Evolutionary conservation across 2,888 invertebrate species (phyloP), one percentile per base, ranked within the genome.

Genomic region (Lasioglossum leucozonium): DNA sequence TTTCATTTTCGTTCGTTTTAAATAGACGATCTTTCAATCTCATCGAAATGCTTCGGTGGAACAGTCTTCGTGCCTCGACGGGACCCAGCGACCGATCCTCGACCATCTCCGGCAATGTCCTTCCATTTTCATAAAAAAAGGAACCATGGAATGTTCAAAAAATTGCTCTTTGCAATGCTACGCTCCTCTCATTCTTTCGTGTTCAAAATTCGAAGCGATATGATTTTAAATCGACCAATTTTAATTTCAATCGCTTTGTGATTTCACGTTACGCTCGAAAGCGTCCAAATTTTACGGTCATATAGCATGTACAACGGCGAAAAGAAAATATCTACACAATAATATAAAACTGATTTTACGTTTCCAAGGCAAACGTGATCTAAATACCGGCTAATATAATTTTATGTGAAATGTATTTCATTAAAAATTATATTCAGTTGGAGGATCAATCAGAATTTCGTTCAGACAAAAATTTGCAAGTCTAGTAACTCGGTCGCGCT

Each of bases 41-140:
- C 90, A 93, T 93, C 91, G 91, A 92, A 92, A 91, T 93, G 91
- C 92, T 93, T 93, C 91, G 92, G 91, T 92, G 93, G 92, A 92
- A 93, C 91, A 91, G 90, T 87, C 44, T 71, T 79, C 79, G 88
- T 85, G 89, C 90, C 90, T 91, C 86, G 81, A 87, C 88, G 82
- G 85, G 90, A 82, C 81, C 71, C 78, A 72, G 78, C 79, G 77
- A 88, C 75, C 79, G 75, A 82, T 69, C 71, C 67, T 69, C 72
- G 72, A 73, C 30, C 34, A 40, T 26, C 71, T 26, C 34, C 30
- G 16, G 42, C 62, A n/a, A 47, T 10, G 6, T 62, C 18, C 37
- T 76, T 18, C 4, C 26, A 10, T 30, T 13, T 13, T 34, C 34
- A 13, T 22, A 6, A 16, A 37, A 47, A 77, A 37, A 69, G 18